Base-by-base conservation (phyloP, 1,140 invertebrate species). In the Neodiprion fabricii region DNA sequence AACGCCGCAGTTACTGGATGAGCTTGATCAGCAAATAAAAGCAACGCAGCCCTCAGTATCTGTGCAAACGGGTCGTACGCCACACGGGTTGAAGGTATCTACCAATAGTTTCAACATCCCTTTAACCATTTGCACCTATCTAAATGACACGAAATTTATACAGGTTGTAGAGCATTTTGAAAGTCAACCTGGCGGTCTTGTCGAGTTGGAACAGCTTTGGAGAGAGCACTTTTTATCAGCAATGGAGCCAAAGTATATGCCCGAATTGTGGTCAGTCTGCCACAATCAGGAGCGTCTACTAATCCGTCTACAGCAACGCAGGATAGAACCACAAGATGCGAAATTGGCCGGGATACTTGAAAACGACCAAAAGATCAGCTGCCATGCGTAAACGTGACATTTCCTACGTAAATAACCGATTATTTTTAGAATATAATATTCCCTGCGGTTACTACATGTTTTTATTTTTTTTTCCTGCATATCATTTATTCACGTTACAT, bases 161-260 rank as follows among this genome's bases (percentile, higher is more conserved):
- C 9, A 92, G 79, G 95, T 96, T 1, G 93, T 95, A 1, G 85
- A 92, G 67, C 87, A 92, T 74, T 94, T 91, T 83, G 81, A 88
- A 76, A 81, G 82, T 10, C 82, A 86, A 12, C 88, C 90, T 17
- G 90, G 89, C 4, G 92, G 94, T n/a, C 85, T 96, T 2, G 84
- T 94, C 1, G 87, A 89, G 67, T 88, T 96, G 66, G 95, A 96
- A 82, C 90, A 90, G 75, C 79, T 92, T 72, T 96, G 95, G 95
- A 87, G 95, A 10, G 88, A 95, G 82, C 93, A 96, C 84, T 96
- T 96, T 83, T 78, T 96, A 9, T 81, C 87, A 0, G 90, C 89
- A 2, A 96, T 96, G 95, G 84, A 92, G 48, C 95, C 95, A 0
- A 84, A 90, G 61, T 91, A 89, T 85, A 88, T 96, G 80, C 95